Percentiles rank a stretch among this genome's conserved stretches.
Evolutionary conservation across 2,797 vertebrate species (phyloP).

Genomic region (Peromyscus eremicus): DNA sequence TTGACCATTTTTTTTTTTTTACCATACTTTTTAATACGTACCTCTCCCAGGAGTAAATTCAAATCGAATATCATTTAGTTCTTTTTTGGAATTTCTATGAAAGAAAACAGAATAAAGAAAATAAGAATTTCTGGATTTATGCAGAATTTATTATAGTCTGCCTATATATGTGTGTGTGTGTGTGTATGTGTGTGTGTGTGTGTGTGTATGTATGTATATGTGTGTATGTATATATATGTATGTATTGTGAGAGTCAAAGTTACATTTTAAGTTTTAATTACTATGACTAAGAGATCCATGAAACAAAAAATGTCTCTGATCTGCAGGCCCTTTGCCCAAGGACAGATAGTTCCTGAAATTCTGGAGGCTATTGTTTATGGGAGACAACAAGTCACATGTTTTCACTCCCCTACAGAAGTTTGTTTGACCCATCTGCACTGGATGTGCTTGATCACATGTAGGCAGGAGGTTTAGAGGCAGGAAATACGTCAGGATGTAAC

Average conservation of each 20-base stretch:
- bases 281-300: neutral
- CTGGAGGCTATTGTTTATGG: neutral
- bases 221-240: neutral
- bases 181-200: no score
- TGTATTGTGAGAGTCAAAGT: neutral
- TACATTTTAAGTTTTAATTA: neutral
- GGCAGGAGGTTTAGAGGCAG: neutral
- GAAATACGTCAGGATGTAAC: neutral
- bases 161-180: neutral
- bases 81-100: slow-evolving; percentile 97
- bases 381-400: no score
- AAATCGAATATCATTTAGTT: slow-evolving; percentile 98
- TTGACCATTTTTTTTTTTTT: neutral
- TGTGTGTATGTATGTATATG: no score
- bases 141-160: neutral
- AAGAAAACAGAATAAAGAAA: slow-evolving; percentile 70
- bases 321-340: neutral
- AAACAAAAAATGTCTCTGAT: neutral
- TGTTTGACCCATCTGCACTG: no score
- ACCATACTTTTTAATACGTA: slow-evolving; percentile 81
- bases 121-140: slow-evolving; percentile 25
- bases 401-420: no score
- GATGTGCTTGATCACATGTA: no score
- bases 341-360: neutral
- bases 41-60: slow-evolving; percentile 99